Base-by-base conservation (phyloP, 2,113 vertebrate species). In the Sinocyclocheilus grahami region DNA sequence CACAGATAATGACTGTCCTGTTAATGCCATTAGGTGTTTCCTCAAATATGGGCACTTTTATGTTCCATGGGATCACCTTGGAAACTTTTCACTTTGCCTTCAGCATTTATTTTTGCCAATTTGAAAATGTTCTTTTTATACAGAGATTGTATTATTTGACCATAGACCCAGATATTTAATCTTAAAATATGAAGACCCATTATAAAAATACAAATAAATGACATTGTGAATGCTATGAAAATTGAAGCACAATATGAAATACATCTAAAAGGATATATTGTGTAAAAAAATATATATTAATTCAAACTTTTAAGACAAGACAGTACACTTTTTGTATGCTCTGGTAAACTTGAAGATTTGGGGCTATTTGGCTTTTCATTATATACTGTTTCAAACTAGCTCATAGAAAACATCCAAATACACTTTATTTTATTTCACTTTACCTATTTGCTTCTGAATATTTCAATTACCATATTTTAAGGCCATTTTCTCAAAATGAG, bases 11-110 rank as follows among this genome's bases (percentile, higher is more conserved):
- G 30, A 58, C 18, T 78, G 51, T 78, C 27, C 51, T 58, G 76
- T 78, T 79, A 60, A 39, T 79, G 53, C 53, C 51, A 39, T 58
- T 60, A 78, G 18, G 55, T 89, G 85, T 92, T 90, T 72, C 18
- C 39, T 72, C 69, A 72, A 72, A 39, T 20, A 42, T 11, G 18
- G 37, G 69, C 18, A 72, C 69, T 72, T 72, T 72, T 42, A 42
- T 42, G 37, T 72, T 72, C 37, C 69, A 72, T 42, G 69, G 69
- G 69, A 20, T 72, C 69, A 72, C 22, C 69, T 72, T 22, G 69
- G 69, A 72, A 72, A 72, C 20, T 42, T 72, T 42, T 72, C 20
- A 42, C 33, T 39, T 11, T 1, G 37, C 37, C 69, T 71, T 37
- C 67, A 37, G 67, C 16, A 37, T 71, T 71, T 71, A 33, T 33